Percentiles rank a stretch among this genome's conserved stretches.
Conservation (phyloP, 1,140 invertebrate species). For the Sogatella furcifera region DNA sequence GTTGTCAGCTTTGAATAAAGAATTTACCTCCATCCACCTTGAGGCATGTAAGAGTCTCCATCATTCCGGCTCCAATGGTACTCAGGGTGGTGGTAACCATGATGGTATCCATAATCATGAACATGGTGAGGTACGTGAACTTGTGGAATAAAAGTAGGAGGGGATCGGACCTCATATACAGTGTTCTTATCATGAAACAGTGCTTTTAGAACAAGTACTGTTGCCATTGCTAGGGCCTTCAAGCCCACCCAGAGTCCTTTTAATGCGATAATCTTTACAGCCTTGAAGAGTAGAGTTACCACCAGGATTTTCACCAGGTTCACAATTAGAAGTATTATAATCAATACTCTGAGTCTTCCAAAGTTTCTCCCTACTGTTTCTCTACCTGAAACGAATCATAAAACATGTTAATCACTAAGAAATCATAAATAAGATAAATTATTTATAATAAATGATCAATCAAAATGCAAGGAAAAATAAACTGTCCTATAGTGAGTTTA, state of each 20-base stretch:
- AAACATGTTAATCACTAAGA: too few relatives aligned
- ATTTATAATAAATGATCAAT: too few relatives aligned
- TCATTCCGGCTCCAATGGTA: slow-evolving; percentile 8
- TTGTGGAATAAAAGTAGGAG: background rate
- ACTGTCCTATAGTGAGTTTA: too few relatives aligned
- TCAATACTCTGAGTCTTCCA: slow-evolving; percentile 45
- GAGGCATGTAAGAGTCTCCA: background rate
- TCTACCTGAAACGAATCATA: background rate
- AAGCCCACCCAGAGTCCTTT: slow-evolving; percentile 51
- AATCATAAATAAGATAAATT: too few relatives aligned
- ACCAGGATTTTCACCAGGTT: slow-evolving; percentile 50
- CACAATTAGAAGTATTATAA: slow-evolving; percentile 45
- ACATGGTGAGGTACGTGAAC: background rate
- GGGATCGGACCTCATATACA: slow-evolving; percentile 8
- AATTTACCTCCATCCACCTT: slow-evolving; percentile 3
- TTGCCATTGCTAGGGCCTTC: slow-evolving; percentile 47
- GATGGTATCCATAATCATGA: background rate
- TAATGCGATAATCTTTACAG: slow-evolving; percentile 47
- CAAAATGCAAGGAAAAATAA: too few relatives aligned
- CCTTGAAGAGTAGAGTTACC: slow-evolving; percentile 46
- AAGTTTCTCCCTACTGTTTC: too few relatives aligned
- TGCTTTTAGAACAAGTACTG: slow-evolving; percentile 39
- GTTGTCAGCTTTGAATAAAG: too few relatives aligned
- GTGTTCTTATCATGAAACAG: slow-evolving; percentile 32
- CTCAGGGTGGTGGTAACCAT: slow-evolving; percentile 2